Evolutionary conservation across 1,140 invertebrate species (phyloP), one percentile per base, ranked within the genome.

Genomic region (Drosophila miranda): DNA sequence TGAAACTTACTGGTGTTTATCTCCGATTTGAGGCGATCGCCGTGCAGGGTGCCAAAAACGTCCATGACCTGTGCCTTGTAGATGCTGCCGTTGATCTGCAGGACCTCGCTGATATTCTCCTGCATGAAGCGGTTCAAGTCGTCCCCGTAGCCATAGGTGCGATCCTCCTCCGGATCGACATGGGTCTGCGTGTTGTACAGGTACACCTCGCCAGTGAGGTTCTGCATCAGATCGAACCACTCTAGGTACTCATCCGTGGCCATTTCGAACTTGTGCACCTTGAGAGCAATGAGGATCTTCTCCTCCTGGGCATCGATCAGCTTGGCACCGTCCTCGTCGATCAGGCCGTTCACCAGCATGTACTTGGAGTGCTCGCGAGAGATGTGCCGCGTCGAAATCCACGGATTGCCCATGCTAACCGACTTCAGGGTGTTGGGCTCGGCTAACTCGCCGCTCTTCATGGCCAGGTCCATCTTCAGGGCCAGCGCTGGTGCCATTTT

Each of bases 401-500:
- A 98, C 0, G 96, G 94, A 90, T 98, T 97, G 8, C 96, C 96
- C 75, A 98, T 93, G 1, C 93, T 95, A 6, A 97, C 93, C 0
- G 96, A 96, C 79, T 92, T 92, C 28, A 98, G 93, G 66, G 95
- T 96, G 44, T 94, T 94, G 0, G 59, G 69, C 0, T 51, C 14
- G 2, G 92, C 91, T 2, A 98, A 93, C 30, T 92, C 92, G 5
- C 93, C 94, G 1, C 79, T 80, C 62, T 93, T 70, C 74, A 96
- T 93, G 43, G 94, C 95, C 94, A 95, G 73, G 46, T 83, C 74
- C 46, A 89, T 59, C 42, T 90, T 71, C 11, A 84, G 72, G 3
- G 93, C 95, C 86, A 98, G 96, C 71, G 96, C 95, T 9, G 95
- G 94, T 0, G 95, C 94, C 95, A 97, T 98, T 92, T 98, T 98